Conservation (phyloP, 2,113 vertebrate species). For the Typhlomys cinereus region DNA sequence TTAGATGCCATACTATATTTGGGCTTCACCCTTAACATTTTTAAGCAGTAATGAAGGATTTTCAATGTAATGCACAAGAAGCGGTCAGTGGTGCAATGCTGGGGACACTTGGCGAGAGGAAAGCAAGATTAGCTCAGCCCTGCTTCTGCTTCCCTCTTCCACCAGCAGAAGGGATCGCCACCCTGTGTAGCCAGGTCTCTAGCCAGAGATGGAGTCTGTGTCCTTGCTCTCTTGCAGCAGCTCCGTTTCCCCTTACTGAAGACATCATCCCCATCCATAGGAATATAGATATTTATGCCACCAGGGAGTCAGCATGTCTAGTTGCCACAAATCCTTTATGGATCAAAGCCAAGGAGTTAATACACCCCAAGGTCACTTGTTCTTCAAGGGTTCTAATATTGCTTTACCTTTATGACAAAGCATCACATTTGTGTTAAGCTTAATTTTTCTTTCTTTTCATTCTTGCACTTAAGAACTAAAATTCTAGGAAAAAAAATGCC, state of each 20-base stretch:
- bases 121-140: not conserved
- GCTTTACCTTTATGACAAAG: constrained; percentile 50
- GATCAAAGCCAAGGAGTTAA: constrained; percentile 11
- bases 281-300: not conserved
- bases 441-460: constrained; percentile 63
- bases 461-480: constrained; percentile 50
- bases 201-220: not conserved
- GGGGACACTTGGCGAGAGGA: not conserved
- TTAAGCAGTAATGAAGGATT: not conserved
- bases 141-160: not conserved
- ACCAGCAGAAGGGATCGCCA: not conserved
- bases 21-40: no score
- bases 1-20: no score
- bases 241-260: not conserved
- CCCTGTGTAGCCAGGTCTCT: not conserved
- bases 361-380: constrained; percentile 33
- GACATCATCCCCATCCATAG: not conserved
- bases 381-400: not conserved
- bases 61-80: not conserved
- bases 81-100: not conserved
- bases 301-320: not conserved
- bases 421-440: constrained; percentile 59
- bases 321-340: constrained; percentile 18
- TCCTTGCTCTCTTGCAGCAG: not conserved
- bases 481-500: not conserved